Evolutionary conservation across 2,888 invertebrate genomes (phyloP).

Genomic region (Drosophila pseudotakahashii): DNA sequence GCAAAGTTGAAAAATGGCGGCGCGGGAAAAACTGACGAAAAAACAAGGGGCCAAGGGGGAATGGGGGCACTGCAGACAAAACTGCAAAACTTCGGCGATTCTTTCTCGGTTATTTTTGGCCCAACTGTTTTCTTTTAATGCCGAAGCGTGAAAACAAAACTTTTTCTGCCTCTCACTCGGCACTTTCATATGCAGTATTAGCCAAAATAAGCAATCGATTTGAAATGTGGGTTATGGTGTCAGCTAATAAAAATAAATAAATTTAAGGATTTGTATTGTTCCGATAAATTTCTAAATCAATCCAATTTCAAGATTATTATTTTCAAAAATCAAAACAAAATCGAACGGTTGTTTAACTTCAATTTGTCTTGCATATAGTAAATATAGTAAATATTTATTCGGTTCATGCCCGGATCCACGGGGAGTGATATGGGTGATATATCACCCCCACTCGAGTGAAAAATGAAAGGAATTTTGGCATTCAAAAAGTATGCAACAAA

Average conservation of each 20-base stretch:
- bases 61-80: slow-evolving; percentile 45
- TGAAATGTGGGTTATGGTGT: neutral
- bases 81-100: slow-evolving; percentile 33
- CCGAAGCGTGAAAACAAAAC: slow-evolving; percentile 72
- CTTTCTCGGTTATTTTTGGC: slow-evolving; percentile 28
- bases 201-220: slow-evolving; percentile 18
- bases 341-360: no score
- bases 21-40: slow-evolving; percentile 46
- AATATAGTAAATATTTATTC: no score
- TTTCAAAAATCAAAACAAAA: no score
- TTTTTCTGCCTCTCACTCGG: slow-evolving; percentile 49
- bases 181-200: slow-evolving; percentile 44
- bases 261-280: neutral
- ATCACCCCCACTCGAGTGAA: no score
- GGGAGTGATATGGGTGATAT: no score
- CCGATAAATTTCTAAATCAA: no score
- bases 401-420: no score
- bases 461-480: no score
- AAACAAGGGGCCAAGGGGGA: slow-evolving; percentile 16
- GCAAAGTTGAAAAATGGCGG: slow-evolving; percentile 53
- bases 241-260: neutral
- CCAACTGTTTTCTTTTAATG: slow-evolving; percentile 68
- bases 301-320: no score
- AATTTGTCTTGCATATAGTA: no score
- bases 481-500: no score